Evolutionary conservation across 1,140 invertebrate species (phyloP), one percentile per base, ranked within the genome.

Genomic region (Cotesia glomerata): DNA sequence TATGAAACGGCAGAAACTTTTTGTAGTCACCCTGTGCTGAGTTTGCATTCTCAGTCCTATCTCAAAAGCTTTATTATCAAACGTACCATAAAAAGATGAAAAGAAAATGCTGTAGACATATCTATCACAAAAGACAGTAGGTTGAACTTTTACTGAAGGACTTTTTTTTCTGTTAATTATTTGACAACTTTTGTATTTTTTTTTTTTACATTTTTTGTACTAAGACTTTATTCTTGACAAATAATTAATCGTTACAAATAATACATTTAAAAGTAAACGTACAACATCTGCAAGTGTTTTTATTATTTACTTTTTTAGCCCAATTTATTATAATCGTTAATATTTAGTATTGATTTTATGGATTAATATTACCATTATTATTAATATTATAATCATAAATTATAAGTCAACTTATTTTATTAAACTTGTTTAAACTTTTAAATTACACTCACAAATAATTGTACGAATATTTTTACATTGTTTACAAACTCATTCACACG

Each of bases 191-290:
- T 39, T 5, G 1, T 8, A 39, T 39, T 39, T 39, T 59, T 39
- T 36, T 11, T 36, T 35, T 11, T 26, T 52, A 54, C 26, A 18
- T 81, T 67, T 74, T 85, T 85, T 85, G 81, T 83, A 85, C 83
- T 84, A 84, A 84, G 71, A 81, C 84, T 84, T 82, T 84, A 84
- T 84, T 79, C 82, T 83, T 81, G 84, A 85, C 83, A 84, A 84
- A 85, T 81, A 83, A 83, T 76, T 80, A 82, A 83, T 72, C 77
- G 76, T 82, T 85, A 85, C 82, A 85, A 84, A 84, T 84, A 83
- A 84, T 82, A 81, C 81, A 78, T 80, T 83, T 78, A 79, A 79
- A 78, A 77, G 74, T 79, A 82, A 76, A 78, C 76, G 77, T 74
- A 78, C 75, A 73, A 77, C 78, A 76, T 83, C 58, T 81, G 78